Conservation (phyloP, 2,113 vertebrate genomes). For the Malaclemys terrapin region DNA sequence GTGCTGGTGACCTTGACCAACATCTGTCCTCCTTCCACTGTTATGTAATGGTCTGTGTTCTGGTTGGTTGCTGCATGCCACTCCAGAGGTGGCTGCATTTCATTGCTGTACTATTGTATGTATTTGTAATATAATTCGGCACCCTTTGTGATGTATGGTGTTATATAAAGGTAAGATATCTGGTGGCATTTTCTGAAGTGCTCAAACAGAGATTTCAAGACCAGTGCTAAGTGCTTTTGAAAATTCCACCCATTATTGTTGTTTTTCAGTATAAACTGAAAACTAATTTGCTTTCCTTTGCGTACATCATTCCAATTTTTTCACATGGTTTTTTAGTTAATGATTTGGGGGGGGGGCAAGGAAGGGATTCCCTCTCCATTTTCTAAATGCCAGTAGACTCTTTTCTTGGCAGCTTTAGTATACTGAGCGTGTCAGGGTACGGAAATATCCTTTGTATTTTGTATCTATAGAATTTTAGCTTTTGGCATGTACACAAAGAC, state of each 20-base stretch:
- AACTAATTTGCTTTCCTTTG: neutral
- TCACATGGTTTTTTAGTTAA: neutral
- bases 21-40: neutral
- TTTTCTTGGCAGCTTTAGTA: neutral
- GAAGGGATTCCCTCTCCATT: neutral
- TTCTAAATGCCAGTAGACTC: neutral
- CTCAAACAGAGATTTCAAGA: neutral
- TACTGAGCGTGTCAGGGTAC: neutral
- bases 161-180: neutral
- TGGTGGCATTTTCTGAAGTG: neutral
- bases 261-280: neutral
- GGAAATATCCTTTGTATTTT: neutral
- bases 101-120: neutral
- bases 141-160: neutral
- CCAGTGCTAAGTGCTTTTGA: neutral
- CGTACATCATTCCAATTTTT: neutral
- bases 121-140: neutral
- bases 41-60: neutral
- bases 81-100: neutral
- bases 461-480: neutral
- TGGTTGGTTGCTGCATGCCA: neutral
- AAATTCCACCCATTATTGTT: neutral
- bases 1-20: neutral
- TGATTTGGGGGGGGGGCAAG: neutral
- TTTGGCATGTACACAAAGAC: slow-evolving; percentile 31